Evolutionary conservation across 2,888 invertebrate species (phyloP), one percentile per base, ranked within the genome.

Genomic region (Apodemia arnacis): DNA sequence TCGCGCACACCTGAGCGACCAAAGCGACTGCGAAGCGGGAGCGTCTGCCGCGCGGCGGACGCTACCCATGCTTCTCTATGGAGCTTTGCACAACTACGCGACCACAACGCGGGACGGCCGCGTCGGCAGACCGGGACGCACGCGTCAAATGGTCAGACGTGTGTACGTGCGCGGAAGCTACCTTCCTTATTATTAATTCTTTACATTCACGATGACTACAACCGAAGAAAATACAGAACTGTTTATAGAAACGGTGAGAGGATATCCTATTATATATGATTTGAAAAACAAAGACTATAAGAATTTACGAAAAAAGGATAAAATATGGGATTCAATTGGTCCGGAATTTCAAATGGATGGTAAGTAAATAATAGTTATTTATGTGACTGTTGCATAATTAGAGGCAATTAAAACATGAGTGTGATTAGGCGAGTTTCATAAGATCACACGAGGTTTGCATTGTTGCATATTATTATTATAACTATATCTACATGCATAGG

Each of bases 331-430:
- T 74, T 38, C 15, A 11, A 74, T 74, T 7, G 74, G 41, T 44
- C 38, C 74, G 74, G 74, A 18, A n/a, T 41, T 74, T 41, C 21
- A 44, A 74, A 44, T 41, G 74, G 74, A 74, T 74, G 74, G 49
- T 74, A 74, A 74, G 74, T 74, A 44, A 74, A 74, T 41, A 74
- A 74, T 38, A 38, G 11, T 38, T 41, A 73, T 73, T 73, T 73
- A 54, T 54, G 18, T 54, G 13, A 54, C 54, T 54, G 54, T 54
- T 54, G 54, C 54, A 54, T 54, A 54, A 54, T n/a, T 10, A 54
- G 54, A 54, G 54, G 15, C 54, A 54, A 54, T 54, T 54, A 54
- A 54, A 54, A 54, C 54, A 54, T 54, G 54, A 54, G 54, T 54
- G 54, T 7, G 38, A 38, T 38, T 38, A 38, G 38, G 38, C 5